phyloP scores from a whole-genome alignment of 2,797 vertebrate species.

The Numenius phaeopus region DNA sequence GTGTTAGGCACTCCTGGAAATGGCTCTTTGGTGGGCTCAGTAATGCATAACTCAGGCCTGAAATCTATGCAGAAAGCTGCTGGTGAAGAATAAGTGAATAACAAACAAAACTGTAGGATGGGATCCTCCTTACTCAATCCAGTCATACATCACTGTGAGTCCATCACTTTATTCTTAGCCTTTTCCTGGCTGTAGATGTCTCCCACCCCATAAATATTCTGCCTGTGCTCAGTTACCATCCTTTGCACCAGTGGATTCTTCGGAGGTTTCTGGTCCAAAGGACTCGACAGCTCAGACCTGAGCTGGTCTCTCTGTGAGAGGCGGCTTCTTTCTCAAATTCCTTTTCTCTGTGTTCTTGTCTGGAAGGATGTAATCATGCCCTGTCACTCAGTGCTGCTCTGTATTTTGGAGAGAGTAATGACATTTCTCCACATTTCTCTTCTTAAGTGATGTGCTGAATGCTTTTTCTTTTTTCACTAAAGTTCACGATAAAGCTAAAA shows the following conservation, averaged over 20 bases:
- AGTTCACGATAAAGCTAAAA: neutral
- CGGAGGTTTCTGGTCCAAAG: neutral
- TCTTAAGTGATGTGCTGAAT: neutral
- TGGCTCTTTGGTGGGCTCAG: too few species aligned
- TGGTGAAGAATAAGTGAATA: neutral
- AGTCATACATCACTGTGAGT: fast-evolving
- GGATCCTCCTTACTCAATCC: neutral
- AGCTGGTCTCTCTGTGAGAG: neutral
- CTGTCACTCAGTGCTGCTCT: neutral
- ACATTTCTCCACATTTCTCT: neutral
- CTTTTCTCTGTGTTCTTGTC: neutral
- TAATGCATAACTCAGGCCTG: fast-evolving
- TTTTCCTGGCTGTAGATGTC: neutral
- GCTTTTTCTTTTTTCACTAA: neutral
- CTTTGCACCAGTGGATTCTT: neutral
- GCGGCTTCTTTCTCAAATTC: neutral
- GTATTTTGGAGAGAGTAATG: neutral
- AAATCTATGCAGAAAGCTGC: neutral
- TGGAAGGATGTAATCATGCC: neutral
- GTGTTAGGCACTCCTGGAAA: fast-evolving
- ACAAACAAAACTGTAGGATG: neutral
- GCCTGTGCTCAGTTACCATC: fast-evolving
- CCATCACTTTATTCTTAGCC: fast-evolving
- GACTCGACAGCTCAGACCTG: neutral
- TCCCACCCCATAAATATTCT: neutral